Conservation (phyloP, 2,113 vertebrate genomes). For the Antechinus flavipes region DNA sequence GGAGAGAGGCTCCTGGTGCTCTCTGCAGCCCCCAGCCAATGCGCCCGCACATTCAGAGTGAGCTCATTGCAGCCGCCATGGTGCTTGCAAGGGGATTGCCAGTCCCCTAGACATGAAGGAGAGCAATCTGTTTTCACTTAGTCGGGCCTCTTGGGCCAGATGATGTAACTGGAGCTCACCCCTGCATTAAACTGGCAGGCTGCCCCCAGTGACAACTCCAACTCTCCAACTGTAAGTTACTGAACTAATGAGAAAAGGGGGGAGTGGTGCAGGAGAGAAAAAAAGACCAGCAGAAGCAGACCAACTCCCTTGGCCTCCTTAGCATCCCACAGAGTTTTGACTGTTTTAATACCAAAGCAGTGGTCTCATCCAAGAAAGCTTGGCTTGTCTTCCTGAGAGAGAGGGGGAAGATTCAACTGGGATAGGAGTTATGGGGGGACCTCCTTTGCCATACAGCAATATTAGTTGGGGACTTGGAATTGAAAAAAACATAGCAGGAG, state of each 20-base stretch:
- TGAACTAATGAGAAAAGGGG: slow-evolving; percentile 67
- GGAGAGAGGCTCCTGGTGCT: not conserved
- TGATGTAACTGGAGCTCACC: slow-evolving; percentile 78
- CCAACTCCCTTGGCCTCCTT: slow-evolving; percentile 27
- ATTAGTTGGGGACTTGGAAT: not conserved
- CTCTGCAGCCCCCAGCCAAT: not conserved
- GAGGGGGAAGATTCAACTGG: not conserved
- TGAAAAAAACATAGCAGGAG: not conserved
- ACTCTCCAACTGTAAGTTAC: slow-evolving; percentile 74
- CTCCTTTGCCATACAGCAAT: not conserved
- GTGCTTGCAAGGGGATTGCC: not conserved
- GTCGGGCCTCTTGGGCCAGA: slow-evolving; percentile 63
- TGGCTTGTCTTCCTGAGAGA: not conserved
- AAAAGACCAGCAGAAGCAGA: not conserved
- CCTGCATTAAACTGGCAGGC: slow-evolving; percentile 72
- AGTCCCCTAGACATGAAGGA: rapidly evolving
- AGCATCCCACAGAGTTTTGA: not conserved
- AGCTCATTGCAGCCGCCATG: slow-evolving; percentile 38
- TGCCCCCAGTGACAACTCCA: slow-evolving; percentile 69
- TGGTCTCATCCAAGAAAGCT: not conserved
- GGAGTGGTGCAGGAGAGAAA: slow-evolving; percentile 59
- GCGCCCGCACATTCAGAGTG: not conserved
- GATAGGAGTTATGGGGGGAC: rapidly evolving
- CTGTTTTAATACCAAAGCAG: slow-evolving; percentile 41
- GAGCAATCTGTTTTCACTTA: slow-evolving; percentile 80